Base-by-base conservation (phyloP, 1,140 invertebrate species). In the Lasioglossum albipes region DNA sequence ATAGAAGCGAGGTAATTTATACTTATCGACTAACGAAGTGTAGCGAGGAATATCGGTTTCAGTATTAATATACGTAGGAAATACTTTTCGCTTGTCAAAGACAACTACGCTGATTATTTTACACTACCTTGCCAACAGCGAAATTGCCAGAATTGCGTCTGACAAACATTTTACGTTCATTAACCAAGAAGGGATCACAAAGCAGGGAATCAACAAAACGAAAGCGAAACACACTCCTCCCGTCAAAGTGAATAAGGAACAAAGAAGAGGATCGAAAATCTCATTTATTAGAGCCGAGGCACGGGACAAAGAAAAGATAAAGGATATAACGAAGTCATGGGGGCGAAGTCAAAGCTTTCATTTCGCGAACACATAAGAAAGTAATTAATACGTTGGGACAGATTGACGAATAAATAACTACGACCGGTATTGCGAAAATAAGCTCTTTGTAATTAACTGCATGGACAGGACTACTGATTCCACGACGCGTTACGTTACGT, bases 381-480 rank as follows among this genome's bases (percentile, higher is more conserved):
- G 16, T 76, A 69, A 76, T 76, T 76, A 22, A 45, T 59, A 59
- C 42, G 52, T 31, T 27, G 62, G 52, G 57, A 68, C 75, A 69
- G n/a, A 76, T 69, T 61, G 65, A 27, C 22, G 67, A 69, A 76
- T 61, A 59, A 69, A 69, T 59, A 20, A 45, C 18, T 42, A 18
- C 9, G 36, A 10, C 18, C 12, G 10, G 18, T 4, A 16, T 59
- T 16, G 75, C 18, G 65, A 76, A 69, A 45, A 69, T 45, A 22
- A 31, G 66, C n/a, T 45, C 22, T 59, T 69, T 69, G 41, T 59
- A 69, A 76, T 76, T 76, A 76, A 76, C 75, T 3, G 31, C 36
- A 27, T 31, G 22, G 36, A 10, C 49, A 27, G 49, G 16, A 67
- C 62, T 41, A 62, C 45, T 41, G 45, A 54, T 66, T 75, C 10